These are phyloP conservation scores for Limenitis camilla DNA, from an alignment of 2,888 invertebrate species.

Conservation along the genomic window DNA sequence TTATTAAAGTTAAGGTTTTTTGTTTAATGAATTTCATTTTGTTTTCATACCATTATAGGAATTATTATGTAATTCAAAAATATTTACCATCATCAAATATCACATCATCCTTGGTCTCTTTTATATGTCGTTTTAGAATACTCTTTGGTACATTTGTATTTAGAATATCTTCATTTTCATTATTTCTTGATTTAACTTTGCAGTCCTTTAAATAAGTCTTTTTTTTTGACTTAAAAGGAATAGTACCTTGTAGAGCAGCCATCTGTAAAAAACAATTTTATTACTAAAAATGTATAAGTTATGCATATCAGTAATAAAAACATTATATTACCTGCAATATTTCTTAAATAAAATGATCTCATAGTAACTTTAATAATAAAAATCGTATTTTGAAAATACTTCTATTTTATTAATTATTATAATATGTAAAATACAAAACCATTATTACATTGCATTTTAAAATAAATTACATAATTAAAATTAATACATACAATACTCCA, in stretches of 20 bases:
- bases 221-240: constrained; percentile 68
- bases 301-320: not conserved
- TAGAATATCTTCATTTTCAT: constrained; percentile 41
- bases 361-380: constrained; percentile 2
- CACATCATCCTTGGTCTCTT: constrained; percentile 14
- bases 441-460: constrained; percentile 5
- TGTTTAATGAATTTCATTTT: too few relatives aligned
- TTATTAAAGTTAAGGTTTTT: too few relatives aligned
- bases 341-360: not conserved
- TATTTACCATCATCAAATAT: constrained; percentile 4
- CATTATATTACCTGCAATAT: not conserved
- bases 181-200: constrained; percentile 38
- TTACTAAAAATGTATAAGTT: not conserved
- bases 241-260: constrained; percentile 61
- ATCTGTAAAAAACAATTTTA: constrained; percentile 37
- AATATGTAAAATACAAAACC: constrained; percentile 5
- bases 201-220: constrained; percentile 40
- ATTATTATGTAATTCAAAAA: too few relatives aligned
- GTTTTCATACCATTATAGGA: too few relatives aligned
- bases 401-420: constrained; percentile 11
- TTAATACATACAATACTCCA: constrained; percentile 1
- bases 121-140: constrained; percentile 16
- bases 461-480: constrained; percentile 7
- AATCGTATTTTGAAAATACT: constrained; percentile 1
- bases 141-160: constrained; percentile 18